Conservation (phyloP, 2,113 vertebrate species). For the Eptesicus fuscus region DNA sequence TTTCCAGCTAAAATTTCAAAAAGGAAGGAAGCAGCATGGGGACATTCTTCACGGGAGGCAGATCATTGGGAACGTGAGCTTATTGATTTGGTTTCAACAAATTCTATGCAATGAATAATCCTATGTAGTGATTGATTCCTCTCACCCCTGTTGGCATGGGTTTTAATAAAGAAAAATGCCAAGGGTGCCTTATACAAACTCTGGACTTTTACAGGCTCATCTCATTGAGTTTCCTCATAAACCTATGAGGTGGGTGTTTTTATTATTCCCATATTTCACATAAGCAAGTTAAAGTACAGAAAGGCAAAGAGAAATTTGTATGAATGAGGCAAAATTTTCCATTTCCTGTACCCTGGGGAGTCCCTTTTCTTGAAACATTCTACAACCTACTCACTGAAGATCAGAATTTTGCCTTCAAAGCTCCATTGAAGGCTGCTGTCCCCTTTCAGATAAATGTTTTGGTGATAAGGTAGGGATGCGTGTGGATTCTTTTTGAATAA, state of each 20-base stretch:
- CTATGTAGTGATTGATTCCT: neutral
- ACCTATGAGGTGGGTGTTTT: neutral
- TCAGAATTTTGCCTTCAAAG: neutral
- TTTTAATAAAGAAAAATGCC: neutral
- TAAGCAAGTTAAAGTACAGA: neutral
- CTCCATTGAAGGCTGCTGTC: too few relatives aligned
- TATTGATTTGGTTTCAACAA: neutral
- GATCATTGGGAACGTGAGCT: neutral
- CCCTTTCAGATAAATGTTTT: neutral
- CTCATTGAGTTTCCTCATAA: neutral
- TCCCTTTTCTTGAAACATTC: neutral
- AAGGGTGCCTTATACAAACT: rapidly evolving
- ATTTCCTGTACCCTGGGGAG: neutral
- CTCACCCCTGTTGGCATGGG: neutral
- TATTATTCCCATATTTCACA: neutral
- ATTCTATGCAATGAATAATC: neutral
- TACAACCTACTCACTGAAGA: neutral
- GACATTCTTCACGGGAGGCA: neutral
- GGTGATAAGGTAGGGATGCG: neutral
- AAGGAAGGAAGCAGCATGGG: neutral
- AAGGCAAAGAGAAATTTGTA: neutral
- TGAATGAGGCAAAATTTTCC: neutral
- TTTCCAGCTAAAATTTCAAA: neutral
- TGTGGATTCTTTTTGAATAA: neutral
- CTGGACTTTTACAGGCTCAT: neutral